Conservation (phyloP, 2,888 invertebrate species). For the Drosophila koepferae region DNA sequence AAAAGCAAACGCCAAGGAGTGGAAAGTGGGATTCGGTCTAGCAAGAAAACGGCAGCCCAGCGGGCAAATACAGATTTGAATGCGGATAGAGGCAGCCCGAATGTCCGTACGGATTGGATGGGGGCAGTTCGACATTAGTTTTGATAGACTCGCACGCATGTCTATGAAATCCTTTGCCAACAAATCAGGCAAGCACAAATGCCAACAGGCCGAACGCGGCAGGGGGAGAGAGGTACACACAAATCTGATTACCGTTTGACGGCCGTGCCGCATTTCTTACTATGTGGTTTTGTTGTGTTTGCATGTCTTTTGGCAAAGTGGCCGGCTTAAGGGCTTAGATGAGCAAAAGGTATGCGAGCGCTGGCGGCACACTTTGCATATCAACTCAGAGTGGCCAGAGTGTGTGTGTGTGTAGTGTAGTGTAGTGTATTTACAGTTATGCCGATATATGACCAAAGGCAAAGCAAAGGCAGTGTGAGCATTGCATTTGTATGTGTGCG, state of each 20-base stretch:
- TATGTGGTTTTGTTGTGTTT: conserved; percentile 12
- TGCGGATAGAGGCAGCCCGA: conserved; percentile 18
- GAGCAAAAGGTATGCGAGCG: neutral
- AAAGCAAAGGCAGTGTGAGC: neutral
- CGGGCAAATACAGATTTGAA: conserved; percentile 37
- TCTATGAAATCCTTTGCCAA: conserved; percentile 52
- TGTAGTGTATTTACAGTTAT: conserved; percentile 4
- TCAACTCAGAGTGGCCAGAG: neutral
- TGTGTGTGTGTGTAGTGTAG: neutral
- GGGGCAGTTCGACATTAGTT: conserved; percentile 61
- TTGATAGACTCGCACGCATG: conserved; percentile 74
- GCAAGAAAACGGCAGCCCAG: conserved; percentile 47
- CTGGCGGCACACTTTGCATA: neutral
- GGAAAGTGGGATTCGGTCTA: conserved; percentile 46
- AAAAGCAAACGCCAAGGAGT: conserved; percentile 44
- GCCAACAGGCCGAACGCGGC: conserved; percentile 18
- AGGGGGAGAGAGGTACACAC: conserved; percentile 31
- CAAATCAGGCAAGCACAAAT: conserved; percentile 65
- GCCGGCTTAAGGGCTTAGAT: conserved; percentile 57
- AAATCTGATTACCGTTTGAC: conserved; percentile 72
- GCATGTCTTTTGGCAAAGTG: conserved; percentile 49
- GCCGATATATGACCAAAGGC: neutral
- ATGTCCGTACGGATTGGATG: neutral
- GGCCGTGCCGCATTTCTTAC: conserved; percentile 31
- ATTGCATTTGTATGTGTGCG: neutral